phyloP scores from a whole-genome alignment of 2,113 vertebrate species.

The Tichodroma muraria region DNA sequence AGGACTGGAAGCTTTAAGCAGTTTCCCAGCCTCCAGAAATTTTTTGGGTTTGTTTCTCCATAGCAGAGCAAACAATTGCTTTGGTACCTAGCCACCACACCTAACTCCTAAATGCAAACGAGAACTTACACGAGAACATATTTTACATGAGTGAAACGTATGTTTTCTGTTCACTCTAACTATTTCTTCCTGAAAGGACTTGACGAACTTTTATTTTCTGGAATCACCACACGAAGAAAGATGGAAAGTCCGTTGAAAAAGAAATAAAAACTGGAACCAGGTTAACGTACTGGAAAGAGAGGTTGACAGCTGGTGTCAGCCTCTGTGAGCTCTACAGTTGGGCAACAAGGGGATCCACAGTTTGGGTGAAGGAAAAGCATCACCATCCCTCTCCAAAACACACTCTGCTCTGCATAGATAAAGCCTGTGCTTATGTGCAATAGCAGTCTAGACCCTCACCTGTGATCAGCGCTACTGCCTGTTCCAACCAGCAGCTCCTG shows the following conservation, averaged over 20 bases:
- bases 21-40: slow-evolving; percentile 52
- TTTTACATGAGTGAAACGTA: background rate
- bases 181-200: background rate
- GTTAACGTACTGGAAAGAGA: background rate
- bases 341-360: background rate
- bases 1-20: slow-evolving; percentile 54
- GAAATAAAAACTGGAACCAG: background rate
- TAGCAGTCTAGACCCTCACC: background rate
- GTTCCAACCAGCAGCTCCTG: background rate
- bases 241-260: background rate
- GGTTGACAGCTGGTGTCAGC: background rate
- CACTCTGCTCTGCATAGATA: background rate
- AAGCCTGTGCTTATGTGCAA: background rate
- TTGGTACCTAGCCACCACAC: background rate
- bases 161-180: background rate
- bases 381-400: background rate
- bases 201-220: background rate
- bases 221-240: background rate
- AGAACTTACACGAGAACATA: background rate
- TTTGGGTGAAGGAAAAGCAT: background rate
- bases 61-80: slow-evolving; percentile 27
- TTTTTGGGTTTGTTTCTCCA: slow-evolving; percentile 13
- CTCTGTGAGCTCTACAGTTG: background rate
- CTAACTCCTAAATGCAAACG: background rate
- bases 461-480: fast-evolving